A percentile compares a stretch with the other conserved stretches of the same genome.
These are phyloP conservation scores for Enteromius anoplus DNA, from an alignment of 2,797 vertebrate genomes.

Conservation along the genomic window DNA sequence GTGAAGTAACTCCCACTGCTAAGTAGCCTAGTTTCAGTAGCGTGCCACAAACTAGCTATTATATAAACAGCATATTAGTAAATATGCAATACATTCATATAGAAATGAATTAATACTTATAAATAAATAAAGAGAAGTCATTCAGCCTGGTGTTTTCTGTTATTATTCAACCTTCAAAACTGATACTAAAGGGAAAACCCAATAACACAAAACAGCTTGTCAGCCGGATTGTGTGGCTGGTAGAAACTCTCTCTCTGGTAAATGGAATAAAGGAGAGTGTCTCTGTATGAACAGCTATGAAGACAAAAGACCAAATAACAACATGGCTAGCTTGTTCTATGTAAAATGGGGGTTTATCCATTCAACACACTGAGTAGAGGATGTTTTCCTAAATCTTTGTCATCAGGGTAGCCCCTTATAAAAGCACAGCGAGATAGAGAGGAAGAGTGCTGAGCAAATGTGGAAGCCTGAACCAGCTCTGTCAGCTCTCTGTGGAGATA, in stretches of 20 bases:
- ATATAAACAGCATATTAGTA: neutral
- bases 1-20: neutral
- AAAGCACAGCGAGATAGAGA: conserved; percentile 15
- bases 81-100: neutral
- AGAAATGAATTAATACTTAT: neutral
- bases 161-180: conserved; percentile 1
- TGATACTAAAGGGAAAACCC: neutral
- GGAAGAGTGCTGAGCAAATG: conserved; percentile 37
- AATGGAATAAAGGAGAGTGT: neutral
- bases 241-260: conserved; percentile 5
- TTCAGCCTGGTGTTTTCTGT: neutral
- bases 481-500: conserved; percentile 23
- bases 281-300: conserved; percentile 17
- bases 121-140: neutral
- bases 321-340: conserved; percentile 22
- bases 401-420: conserved; percentile 5
- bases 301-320: conserved; percentile 1
- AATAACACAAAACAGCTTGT: conserved; percentile 1
- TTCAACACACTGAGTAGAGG: conserved; percentile 33
- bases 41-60: neutral
- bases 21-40: neutral
- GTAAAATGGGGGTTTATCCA: conserved; percentile 18
- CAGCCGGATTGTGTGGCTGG: neutral
- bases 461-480: conserved; percentile 10
- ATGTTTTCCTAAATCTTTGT: conserved; percentile 47